Evolutionary conservation across 2,888 invertebrate species (phyloP).

Genomic region (Sepioteuthis lessoniana): DNA sequence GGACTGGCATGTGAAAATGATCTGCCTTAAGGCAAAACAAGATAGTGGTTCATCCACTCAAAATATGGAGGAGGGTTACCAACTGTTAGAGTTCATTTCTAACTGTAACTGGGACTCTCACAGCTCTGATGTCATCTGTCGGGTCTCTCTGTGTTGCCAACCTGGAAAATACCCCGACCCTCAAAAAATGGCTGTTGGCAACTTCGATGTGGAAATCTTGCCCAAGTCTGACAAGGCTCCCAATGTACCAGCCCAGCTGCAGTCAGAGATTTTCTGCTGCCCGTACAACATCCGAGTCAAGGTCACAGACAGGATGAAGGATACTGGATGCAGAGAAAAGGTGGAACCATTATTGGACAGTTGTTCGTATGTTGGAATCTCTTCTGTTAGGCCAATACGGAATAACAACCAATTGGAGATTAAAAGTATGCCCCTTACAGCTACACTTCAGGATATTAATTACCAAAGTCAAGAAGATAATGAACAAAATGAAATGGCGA

Average conservation of each 20-base stretch:
- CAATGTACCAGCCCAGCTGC: constrained; percentile 64
- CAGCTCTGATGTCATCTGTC: constrained; percentile 65
- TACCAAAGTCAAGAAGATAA: not conserved
- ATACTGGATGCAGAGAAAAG: too few relatives aligned
- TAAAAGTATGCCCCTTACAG: not conserved
- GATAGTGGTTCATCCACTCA: constrained; percentile 53
- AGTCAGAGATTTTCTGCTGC: constrained; percentile 61
- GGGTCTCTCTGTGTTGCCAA: constrained; percentile 63
- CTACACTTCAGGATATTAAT: not conserved
- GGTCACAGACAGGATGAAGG: constrained; percentile 56
- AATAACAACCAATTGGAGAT: not conserved
- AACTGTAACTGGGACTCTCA: constrained; percentile 69
- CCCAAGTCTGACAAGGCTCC: constrained; percentile 66
- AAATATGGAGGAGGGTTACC: constrained; percentile 57
- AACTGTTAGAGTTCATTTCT: constrained; percentile 69
- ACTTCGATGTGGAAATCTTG: constrained; percentile 64
- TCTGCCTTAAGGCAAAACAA: constrained; percentile 66
- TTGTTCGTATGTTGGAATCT: not conserved
- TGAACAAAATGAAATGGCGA: not conserved
- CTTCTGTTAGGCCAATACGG: not conserved
- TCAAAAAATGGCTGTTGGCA: constrained; percentile 56
- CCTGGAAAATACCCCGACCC: constrained; percentile 57
- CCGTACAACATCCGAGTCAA: constrained; percentile 66
- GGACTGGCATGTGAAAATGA: constrained; percentile 67
- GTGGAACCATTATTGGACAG: not conserved